Conservation (phyloP, 1,140 invertebrate genomes). For the Arctopsyche grandis region DNA sequence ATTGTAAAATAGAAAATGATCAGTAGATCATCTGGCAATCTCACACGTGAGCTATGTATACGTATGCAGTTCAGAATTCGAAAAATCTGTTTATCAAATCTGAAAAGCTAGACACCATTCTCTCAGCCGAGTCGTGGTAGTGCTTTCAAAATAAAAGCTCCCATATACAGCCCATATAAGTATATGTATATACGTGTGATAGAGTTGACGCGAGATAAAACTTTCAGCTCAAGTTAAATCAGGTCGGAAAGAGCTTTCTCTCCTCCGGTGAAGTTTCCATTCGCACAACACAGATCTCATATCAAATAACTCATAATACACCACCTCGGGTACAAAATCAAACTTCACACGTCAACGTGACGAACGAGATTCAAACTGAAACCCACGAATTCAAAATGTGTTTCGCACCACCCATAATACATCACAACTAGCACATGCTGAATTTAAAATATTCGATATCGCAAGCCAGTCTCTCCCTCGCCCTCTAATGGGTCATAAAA, state of each 20-base stretch:
- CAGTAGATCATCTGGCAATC: too few species aligned
- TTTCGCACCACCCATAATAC: neutral
- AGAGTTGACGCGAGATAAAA: too few species aligned
- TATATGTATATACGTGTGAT: neutral
- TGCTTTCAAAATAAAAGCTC: neutral
- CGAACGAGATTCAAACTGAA: neutral
- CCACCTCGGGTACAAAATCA: neutral
- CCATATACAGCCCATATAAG: too few species aligned
- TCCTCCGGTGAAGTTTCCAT: neutral
- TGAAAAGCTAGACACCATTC: too few species aligned
- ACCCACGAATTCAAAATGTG: neutral
- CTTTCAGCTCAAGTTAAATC: too few species aligned
- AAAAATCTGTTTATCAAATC: too few species aligned
- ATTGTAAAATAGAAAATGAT: too few species aligned
- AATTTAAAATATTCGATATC: neutral
- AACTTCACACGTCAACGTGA: neutral
- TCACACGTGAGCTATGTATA: too few species aligned
- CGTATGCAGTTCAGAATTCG: too few species aligned
- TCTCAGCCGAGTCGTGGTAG: neutral
- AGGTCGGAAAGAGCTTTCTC: neutral
- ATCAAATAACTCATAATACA: neutral
- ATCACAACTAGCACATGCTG: neutral
- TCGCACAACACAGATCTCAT: neutral
- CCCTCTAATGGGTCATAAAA: conserved; percentile 28
- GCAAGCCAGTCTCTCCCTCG: neutral